Evolutionary conservation across 2,888 invertebrate genomes (phyloP), one percentile per base, ranked within the genome.

Genomic region (Rhaphigaster nebulosa): DNA sequence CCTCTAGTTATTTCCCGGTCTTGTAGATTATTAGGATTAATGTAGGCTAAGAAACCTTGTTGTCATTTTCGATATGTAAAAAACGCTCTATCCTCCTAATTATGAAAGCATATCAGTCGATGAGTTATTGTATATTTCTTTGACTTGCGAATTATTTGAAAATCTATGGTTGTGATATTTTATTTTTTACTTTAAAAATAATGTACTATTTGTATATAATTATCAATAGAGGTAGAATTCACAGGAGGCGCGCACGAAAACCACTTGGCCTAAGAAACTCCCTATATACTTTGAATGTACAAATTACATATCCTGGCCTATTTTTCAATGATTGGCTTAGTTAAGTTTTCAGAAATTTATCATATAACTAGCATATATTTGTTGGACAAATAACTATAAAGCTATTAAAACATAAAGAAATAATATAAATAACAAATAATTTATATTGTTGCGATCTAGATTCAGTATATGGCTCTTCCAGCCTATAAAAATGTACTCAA

Each of bases 201-300:
- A 38, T 76, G 70, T 76, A 38, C 20, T 38, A 20, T 76, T 34
- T 76, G 70, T 76, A 76, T 76, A 76, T 76, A 76, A 38, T 38
- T 20, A 23, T 38, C 20, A 76, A 38, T 76, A 76, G 70, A 29
- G 38, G 2, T 76, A 8, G 12, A 45, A 84, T 45, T 84, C 10
- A 41, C n/a, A 84, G n/a, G 84, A 84, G 84, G 84, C 45, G 84
- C 84, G 45, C 84, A 84, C 84, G 84, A 84, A 3, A 84, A 84
- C 84, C 84, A 84, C 84, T 84, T 84, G 84, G 84, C 84, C 84
- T 50, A 84, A n/a, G n/a, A 84, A 84, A 84, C 84, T 50, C 84
- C 84, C 45, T 50, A 18, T 45, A 84, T 50, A 45, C 12, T 45
- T 84, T 50, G 13, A n/a, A 45, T 3, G 34, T 76, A n/a, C 1